Conservation (phyloP, 1,140 invertebrate genomes). For the Drosophila pruinosa region DNA sequence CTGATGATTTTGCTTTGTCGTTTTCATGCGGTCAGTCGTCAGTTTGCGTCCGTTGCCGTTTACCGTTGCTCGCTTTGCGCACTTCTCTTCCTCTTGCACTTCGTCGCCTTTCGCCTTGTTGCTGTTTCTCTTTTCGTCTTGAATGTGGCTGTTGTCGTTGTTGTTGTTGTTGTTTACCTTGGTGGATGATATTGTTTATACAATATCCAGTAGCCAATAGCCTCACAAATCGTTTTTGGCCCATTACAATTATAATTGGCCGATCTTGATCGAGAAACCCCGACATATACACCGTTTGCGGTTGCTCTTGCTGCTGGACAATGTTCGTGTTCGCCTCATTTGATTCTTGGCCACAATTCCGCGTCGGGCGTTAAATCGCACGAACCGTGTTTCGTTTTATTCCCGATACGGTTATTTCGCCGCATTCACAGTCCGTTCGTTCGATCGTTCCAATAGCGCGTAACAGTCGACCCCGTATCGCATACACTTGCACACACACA, state of each 20-base stretch:
- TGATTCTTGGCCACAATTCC: slow-evolving; percentile 8
- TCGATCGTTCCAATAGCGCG: slow-evolving; percentile 9
- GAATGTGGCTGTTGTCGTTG: slow-evolving; percentile 29
- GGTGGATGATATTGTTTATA: slow-evolving; percentile 55
- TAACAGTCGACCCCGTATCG: not conserved
- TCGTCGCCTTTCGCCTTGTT: not conserved
- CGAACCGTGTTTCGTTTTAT: no score
- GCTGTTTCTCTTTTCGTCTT: not conserved
- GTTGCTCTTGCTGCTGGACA: slow-evolving; percentile 49
- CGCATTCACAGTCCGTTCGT: slow-evolving; percentile 19
- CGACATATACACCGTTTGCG: not conserved
- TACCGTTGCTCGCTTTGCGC: slow-evolving; percentile 29
- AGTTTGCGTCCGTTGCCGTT: slow-evolving; percentile 33
- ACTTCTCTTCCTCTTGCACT: slow-evolving; percentile 21
- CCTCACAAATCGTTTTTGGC: slow-evolving; percentile 47
- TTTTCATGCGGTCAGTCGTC: slow-evolving; percentile 24
- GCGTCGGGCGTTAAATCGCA: not conserved
- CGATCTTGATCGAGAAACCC: slow-evolving; percentile 35
- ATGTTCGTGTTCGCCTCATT: slow-evolving; percentile 67
- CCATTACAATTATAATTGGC: slow-evolving; percentile 61
- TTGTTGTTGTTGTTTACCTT: slow-evolving; percentile 47
- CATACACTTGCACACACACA: no score
- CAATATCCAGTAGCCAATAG: slow-evolving; percentile 33
- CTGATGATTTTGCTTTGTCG: slow-evolving; percentile 23
- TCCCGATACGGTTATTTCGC: slow-evolving; percentile 12